phyloP scores from a whole-genome alignment of 1,140 invertebrate genomes.

The Agraylea sexmaculata region DNA sequence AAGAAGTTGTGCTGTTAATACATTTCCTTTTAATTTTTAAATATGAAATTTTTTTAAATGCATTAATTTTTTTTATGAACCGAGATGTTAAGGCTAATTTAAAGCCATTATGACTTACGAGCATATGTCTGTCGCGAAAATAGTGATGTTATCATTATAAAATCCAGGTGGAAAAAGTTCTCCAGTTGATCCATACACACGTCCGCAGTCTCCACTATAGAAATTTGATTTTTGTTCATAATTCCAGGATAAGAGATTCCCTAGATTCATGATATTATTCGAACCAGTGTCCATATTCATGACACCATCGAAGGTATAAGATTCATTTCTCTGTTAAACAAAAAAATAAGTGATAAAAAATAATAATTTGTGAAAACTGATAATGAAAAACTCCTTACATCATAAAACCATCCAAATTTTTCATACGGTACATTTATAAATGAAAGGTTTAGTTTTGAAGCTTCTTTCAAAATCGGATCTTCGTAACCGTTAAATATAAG shows the following conservation, averaged over 20 bases:
- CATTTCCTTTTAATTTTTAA: conserved; percentile 1
- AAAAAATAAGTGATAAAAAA: conserved; percentile 3
- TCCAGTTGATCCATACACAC: conserved; percentile 57
- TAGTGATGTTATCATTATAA: conserved; percentile 39
- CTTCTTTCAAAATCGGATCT: conserved; percentile 51
- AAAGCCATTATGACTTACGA: no score
- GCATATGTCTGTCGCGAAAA: conserved; percentile 63
- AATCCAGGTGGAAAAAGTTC: conserved; percentile 63
- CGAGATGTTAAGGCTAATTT: no score
- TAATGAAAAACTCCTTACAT: conserved; percentile 28
- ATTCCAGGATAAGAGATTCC: conserved; percentile 56
- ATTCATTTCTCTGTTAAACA: conserved; percentile 50
- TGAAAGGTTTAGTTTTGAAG: conserved; percentile 42
- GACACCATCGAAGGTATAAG: conserved; percentile 56
- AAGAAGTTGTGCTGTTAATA: no score
- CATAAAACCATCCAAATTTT: conserved; percentile 69
- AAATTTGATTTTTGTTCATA: conserved; percentile 41
- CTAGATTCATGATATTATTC: conserved; percentile 48
- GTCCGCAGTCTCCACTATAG: conserved; percentile 47
- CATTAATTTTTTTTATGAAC: no score
- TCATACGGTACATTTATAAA: conserved; percentile 48
- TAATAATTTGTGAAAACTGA: background rate
- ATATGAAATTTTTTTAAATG: conserved; percentile 4
- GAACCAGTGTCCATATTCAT: conserved; percentile 63
- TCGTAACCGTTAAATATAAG: conserved; percentile 66